phyloP scores from a whole-genome alignment of 2,113 vertebrate species.

The Ranitomeya variabilis region DNA sequence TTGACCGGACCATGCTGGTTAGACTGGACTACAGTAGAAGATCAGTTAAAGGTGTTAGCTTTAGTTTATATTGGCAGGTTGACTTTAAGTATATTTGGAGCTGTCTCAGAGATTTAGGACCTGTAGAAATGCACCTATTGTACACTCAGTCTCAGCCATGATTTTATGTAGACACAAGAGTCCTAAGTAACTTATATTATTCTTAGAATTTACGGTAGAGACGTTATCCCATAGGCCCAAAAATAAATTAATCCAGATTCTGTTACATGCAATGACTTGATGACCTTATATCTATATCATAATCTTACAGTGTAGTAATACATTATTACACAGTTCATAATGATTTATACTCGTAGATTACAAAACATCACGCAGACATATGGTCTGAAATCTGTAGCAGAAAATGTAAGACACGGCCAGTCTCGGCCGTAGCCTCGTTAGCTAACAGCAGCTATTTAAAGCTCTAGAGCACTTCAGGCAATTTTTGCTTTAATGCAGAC shows the following conservation, averaged over 20 bases:
- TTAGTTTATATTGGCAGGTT: too few relatives aligned
- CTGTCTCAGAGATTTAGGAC: too few relatives aligned
- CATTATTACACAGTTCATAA: not conserved
- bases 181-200: too few relatives aligned
- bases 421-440: conserved; percentile 16
- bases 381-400: conserved; percentile 19
- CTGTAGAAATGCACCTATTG: too few relatives aligned
- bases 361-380: conserved; percentile 16
- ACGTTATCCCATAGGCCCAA: too few relatives aligned
- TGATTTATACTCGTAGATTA: not conserved
- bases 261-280: not conserved
- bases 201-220: too few relatives aligned
- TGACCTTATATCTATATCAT: not conserved
- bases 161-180: too few relatives aligned
- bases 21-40: too few relatives aligned
- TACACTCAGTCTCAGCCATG: too few relatives aligned
- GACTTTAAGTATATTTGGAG: too few relatives aligned
- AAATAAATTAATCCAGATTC: not conserved
- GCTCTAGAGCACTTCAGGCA: conserved; percentile 34
- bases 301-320: not conserved
- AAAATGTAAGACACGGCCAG: not conserved
- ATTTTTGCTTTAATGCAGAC: conserved; percentile 32
- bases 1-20: too few relatives aligned
- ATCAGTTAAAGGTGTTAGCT: too few relatives aligned
- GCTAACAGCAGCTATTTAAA: conserved; percentile 45